Evolutionary conservation across 2,888 invertebrate species (phyloP).

Genomic region (Trissolcus japonicus): DNA sequence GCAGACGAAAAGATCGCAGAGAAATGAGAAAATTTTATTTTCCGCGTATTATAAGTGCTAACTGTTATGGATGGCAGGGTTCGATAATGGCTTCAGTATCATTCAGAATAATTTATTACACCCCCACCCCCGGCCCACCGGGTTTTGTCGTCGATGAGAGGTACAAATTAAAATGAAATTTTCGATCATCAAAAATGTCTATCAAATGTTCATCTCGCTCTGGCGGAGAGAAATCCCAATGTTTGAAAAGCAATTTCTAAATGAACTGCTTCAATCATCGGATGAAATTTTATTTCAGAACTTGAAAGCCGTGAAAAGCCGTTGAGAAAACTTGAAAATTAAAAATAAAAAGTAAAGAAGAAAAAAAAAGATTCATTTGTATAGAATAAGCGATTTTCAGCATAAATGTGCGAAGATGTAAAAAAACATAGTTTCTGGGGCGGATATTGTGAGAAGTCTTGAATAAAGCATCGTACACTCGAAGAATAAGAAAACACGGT

Average conservation of each 20-base stretch:
- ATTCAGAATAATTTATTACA: constrained; percentile 35
- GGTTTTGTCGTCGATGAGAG: too few relatives aligned
- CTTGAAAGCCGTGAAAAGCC: too few relatives aligned
- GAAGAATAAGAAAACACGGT: constrained; percentile 42
- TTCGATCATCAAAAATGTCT: too few relatives aligned
- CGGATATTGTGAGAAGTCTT: constrained; percentile 28
- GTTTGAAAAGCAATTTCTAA: too few relatives aligned
- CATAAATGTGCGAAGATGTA: constrained; percentile 2
- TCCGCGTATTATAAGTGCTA: constrained; percentile 45
- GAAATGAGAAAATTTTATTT: constrained; percentile 48
- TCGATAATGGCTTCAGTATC: constrained; percentile 50
- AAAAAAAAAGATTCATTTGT: too few relatives aligned
- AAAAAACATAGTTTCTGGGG: constrained; percentile 22
- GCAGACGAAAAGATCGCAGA: constrained; percentile 50
- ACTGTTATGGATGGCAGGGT: constrained; percentile 43
- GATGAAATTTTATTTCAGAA: too few relatives aligned
- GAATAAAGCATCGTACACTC: constrained; percentile 22
- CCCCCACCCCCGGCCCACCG: not conserved
- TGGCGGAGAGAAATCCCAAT: too few relatives aligned
- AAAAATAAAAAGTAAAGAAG: not conserved
- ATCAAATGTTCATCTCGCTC: too few relatives aligned
- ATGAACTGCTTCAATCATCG: too few relatives aligned
- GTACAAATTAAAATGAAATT: too few relatives aligned
- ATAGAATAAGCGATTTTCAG: not conserved
- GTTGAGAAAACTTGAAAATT: too few relatives aligned